Base-by-base conservation (phyloP, 2,797 vertebrate species). In the Cirrhinus mrigala region DNA sequence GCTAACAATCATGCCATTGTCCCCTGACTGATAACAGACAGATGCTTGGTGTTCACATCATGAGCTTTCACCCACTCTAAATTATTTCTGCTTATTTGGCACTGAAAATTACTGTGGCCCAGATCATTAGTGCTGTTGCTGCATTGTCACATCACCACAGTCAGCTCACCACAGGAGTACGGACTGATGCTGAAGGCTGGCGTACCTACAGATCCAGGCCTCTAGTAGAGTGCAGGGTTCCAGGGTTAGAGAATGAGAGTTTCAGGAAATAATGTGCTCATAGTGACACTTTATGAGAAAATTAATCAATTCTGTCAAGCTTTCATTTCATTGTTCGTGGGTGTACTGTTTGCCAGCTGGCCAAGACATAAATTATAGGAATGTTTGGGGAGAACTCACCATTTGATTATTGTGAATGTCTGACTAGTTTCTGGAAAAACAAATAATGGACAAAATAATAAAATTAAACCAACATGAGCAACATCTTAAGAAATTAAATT, bases 61-160 rank as follows among this genome's bases (percentile, higher is more conserved):
- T 48, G 66, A 81, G 33, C 29, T 24, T 73, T 73, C 56, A 73
- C 77, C 78, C n/a, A 24, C 68, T 84, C 40, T 3, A n/a, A 70
- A 69, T 81, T 40, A 81, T 81, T 81, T 76, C 50, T 40, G 62
- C 77, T 77, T 68, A 70, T 84, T 82, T 84, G 48, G 10, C 40
- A 50, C 62, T 40, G 69, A 50, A 44, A 78, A 76, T 70, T 18
- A 83, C 78, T 69, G 27, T 5, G 44, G 33, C 29, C 15, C 66
- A 6, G 52, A 79, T 79, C 75, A 79, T 84, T 60, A 84, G 29
- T 46, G 18, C 40, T 56, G 10, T 70, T 69, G 10, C 18, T 69
- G 52, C 46, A 33, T 50, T 84, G 70, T 81, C 73, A 74, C 62
- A 44, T 79, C 69, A 76, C 76, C 56, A 44, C 33, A 79, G 58